Conservation (phyloP, 1,140 invertebrate species). For the Dendroctonus ponderosae region DNA sequence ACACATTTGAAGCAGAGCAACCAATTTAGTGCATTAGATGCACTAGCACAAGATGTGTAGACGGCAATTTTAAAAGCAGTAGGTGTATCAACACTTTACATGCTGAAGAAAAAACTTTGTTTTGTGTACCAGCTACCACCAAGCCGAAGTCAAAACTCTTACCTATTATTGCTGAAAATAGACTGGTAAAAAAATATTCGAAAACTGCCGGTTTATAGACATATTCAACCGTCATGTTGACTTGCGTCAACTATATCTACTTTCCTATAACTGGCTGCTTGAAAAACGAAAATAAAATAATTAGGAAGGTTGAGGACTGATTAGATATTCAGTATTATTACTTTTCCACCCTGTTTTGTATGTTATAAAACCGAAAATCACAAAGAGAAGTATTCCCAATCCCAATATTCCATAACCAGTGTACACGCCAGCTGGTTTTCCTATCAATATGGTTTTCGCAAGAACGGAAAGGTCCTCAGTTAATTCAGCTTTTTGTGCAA, state of each 20-base stretch:
- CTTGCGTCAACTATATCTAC: constrained; percentile 4
- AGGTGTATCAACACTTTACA: no score
- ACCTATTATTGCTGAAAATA: no score
- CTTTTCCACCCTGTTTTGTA: constrained; percentile 49
- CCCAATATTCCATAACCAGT: constrained; percentile 55
- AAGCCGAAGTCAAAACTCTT: no score
- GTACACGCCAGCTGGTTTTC: constrained; percentile 55
- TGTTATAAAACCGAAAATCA: constrained; percentile 52
- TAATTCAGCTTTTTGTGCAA: constrained; percentile 64
- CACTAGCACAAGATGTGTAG: no score
- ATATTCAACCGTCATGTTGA: neutral
- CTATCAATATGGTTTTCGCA: constrained; percentile 56
- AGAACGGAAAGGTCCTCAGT: constrained; percentile 58
- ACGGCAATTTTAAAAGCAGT: no score
- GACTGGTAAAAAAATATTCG: neutral
- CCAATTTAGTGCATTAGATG: no score
- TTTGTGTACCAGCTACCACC: no score
- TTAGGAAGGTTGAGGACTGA: constrained; percentile 4
- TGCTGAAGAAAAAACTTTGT: no score
- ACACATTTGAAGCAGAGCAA: no score
- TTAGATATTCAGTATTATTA: constrained; percentile 40
- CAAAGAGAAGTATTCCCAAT: constrained; percentile 54
- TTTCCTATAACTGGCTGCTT: constrained; percentile 15
- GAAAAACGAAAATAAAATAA: constrained; percentile 14
- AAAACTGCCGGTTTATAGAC: neutral